A percentile compares a stretch with the other conserved stretches of the same genome.
These are phyloP conservation scores for Branchipolynoe longqiensis DNA, from an alignment of 2,888 invertebrate species.

Conservation along the genomic window DNA sequence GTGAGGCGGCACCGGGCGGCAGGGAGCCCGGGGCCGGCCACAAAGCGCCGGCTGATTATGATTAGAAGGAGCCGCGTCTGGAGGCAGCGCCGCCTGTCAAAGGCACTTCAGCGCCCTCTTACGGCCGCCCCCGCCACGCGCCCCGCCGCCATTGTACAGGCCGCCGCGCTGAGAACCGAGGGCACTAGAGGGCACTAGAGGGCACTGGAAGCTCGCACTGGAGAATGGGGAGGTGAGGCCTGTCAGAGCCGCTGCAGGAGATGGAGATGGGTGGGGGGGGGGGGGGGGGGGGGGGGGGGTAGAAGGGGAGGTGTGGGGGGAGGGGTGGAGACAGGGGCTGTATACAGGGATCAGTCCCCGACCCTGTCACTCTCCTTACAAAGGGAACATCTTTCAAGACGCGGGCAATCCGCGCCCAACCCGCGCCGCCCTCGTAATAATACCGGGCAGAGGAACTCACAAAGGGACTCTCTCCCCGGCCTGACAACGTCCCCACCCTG, in stretches of 20 bases:
- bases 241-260: slow-evolving; percentile 7
- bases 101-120: slow-evolving; percentile 45
- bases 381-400: slow-evolving; percentile 8
- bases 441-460: too few species aligned
- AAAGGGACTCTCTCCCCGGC: too few species aligned
- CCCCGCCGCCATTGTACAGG: slow-evolving; percentile 26
- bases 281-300: not conserved
- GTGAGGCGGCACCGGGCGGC: not conserved
- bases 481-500: too few species aligned
- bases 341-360: not conserved
- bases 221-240: slow-evolving; percentile 24
- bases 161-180: not conserved
- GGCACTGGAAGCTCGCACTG: slow-evolving; percentile 16
- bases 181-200: slow-evolving; percentile 40
- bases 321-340: not conserved
- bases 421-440: too few species aligned
- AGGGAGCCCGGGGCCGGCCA: not conserved
- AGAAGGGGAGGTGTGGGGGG: too few species aligned
- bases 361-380: slow-evolving; percentile 29
- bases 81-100: slow-evolving; percentile 24
- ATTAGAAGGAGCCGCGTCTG: slow-evolving; percentile 24
- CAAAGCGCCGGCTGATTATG: slow-evolving; percentile 32
- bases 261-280: slow-evolving; percentile 19
- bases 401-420: not conserved
- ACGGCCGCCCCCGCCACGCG: slow-evolving; percentile 18